Evolutionary conservation across 2,888 invertebrate species (phyloP), one percentile per base, ranked within the genome.

Genomic region (Helicoverpa assulta): DNA sequence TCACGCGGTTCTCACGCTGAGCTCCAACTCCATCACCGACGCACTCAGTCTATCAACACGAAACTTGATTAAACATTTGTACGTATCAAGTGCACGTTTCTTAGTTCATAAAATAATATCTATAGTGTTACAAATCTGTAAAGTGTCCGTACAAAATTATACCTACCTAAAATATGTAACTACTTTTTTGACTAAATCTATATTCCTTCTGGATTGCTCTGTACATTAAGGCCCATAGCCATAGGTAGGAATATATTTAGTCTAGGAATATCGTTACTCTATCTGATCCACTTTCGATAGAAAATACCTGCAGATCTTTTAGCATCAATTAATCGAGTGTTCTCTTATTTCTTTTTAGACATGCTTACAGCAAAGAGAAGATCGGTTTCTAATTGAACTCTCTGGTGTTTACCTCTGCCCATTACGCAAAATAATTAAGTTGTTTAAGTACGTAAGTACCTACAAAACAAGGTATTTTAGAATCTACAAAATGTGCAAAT

Each of bases 1-100:
- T 56, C 57, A 57, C 51, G 21, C 50, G 54, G 73, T 91, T 93
- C 93, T 87, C 93, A 93, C 92, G 90, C 85, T 67, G 62, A 70
- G 62, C 79, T 81, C 83, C 81, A 81, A 83, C 76, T 82, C 86
- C 85, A 87, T 90, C 92, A 87, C 83, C 92, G 74, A 51, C 79
- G 78, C 83, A 87, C 80, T 91, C 78, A 83, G 76, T 90, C 87
- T 74, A 85, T 92, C 91, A 86, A 80, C 90, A 84, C 82, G 66
- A 61, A 67, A 68, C 70, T 78, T 82, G 73, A 83, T 72, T 74
- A 72, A 72, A 81, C 72, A 75, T n/a, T 47, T 47, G n/a, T 47
- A 47, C n/a, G n/a, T 40, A 47, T 47, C 1, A 5, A 47, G 55
- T 66, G 70, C 63, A 66, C 51, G 29, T 26, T 58, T 12, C n/a